phyloP scores from a whole-genome alignment of 2,797 vertebrate genomes.

The Ibycter americanus region DNA sequence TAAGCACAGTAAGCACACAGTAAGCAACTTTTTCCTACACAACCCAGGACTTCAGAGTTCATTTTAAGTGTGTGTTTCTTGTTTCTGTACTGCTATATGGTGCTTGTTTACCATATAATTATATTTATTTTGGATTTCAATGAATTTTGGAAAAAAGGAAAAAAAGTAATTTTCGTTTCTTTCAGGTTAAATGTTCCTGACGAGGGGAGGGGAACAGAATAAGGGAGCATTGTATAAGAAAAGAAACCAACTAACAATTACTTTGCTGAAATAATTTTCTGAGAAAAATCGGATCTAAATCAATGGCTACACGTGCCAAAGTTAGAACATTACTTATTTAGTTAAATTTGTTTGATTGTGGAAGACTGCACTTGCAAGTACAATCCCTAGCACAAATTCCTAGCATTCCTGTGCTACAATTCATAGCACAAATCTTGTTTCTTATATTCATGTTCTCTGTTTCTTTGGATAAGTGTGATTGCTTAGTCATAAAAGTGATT shows the following conservation, averaged over 20 bases:
- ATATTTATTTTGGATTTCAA: neutral
- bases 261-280: slow-evolving; percentile 12
- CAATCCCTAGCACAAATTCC: too few species aligned
- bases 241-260: neutral
- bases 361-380: neutral
- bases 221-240: neutral
- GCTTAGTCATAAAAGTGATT: slow-evolving; percentile 40
- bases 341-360: neutral
- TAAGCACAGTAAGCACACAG: neutral
- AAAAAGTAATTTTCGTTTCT: neutral
- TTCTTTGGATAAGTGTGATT: neutral
- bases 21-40: neutral
- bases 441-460: slow-evolving; percentile 1
- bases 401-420: too few species aligned
- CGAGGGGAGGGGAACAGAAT: neutral
- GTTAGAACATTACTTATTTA: neutral
- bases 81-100: neutral
- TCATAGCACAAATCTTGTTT: neutral
- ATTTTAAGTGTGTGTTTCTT: neutral
- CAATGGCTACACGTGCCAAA: neutral
- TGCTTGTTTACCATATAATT: neutral
- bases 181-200: neutral
- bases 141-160: neutral
- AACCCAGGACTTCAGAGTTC: neutral
- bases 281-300: neutral